A percentile compares a stretch with the other conserved stretches of the same genome.
Conservation (phyloP, 2,113 vertebrate species). For the Opisthocomus hoazin region DNA sequence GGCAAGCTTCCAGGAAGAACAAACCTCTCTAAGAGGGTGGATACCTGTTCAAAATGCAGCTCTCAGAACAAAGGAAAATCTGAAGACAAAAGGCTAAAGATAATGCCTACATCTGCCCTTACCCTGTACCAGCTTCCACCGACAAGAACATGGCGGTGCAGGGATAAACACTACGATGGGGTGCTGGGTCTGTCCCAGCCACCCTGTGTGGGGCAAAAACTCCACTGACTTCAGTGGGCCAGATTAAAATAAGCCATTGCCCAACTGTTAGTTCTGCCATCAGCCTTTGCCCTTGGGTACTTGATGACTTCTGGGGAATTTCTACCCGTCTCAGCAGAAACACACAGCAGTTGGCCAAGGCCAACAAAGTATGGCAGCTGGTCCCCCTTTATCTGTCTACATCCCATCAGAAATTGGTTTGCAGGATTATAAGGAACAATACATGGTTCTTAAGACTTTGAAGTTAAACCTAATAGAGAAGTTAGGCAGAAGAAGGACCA, state of each 20-base stretch:
- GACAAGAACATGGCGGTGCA: accelerated
- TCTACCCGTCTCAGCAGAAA: neutral
- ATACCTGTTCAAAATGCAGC: neutral
- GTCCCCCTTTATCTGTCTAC: neutral
- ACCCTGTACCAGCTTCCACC: neutral
- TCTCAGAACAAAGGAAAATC: neutral
- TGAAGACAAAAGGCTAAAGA: neutral
- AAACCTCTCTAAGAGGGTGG: neutral
- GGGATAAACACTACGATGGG: accelerated
- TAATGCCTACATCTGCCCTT: neutral
- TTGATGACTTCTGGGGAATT: neutral
- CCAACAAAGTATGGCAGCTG: neutral
- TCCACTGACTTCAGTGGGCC: neutral
- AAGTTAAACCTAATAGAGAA: neutral
- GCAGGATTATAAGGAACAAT: neutral
- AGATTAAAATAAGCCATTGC: neutral
- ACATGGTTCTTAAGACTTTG: neutral
- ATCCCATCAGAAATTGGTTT: neutral
- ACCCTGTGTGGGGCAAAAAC: neutral
- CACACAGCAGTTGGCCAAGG: neutral
- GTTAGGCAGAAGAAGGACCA: neutral
- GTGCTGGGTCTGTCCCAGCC: neutral
- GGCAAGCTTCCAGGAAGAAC: neutral
- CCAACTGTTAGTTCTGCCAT: neutral
- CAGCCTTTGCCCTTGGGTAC: neutral